Evolutionary conservation across 2,113 vertebrate species (phyloP).

Genomic region (Odocoileus virginianus): DNA sequence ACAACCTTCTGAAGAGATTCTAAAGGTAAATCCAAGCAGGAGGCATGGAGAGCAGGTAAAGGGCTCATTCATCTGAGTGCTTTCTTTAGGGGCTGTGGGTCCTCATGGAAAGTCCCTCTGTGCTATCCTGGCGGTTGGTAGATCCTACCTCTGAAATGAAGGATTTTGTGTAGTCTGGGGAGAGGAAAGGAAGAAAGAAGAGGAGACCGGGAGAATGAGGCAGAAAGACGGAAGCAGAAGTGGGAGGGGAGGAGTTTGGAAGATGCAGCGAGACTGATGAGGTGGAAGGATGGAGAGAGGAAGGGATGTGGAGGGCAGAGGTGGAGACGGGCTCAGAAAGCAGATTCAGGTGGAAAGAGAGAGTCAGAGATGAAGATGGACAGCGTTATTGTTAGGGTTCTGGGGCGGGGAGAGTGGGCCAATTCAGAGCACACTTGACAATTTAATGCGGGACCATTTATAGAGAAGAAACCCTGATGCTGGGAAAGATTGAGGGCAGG

Average conservation of each 20-base stretch:
- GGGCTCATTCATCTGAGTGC: neutral
- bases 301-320: neutral
- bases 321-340: neutral
- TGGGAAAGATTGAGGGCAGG: neutral
- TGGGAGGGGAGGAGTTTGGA: neutral
- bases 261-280: neutral
- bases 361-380: rapidly evolving
- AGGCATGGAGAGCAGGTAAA: rapidly evolving
- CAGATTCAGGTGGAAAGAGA: neutral
- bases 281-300: neutral
- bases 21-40: neutral
- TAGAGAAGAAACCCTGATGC: neutral
- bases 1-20: rapidly evolving
- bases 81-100: neutral
- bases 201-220: neutral
- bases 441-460: neutral
- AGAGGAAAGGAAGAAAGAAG: neutral
- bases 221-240: neutral
- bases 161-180: neutral
- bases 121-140: rapidly evolving
- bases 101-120: rapidly evolving
- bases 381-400: rapidly evolving
- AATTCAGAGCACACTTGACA: neutral
- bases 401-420: neutral
- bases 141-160: neutral